Evolutionary conservation across 2,888 invertebrate species (phyloP).

Genomic region (Oscheius sp.): DNA sequence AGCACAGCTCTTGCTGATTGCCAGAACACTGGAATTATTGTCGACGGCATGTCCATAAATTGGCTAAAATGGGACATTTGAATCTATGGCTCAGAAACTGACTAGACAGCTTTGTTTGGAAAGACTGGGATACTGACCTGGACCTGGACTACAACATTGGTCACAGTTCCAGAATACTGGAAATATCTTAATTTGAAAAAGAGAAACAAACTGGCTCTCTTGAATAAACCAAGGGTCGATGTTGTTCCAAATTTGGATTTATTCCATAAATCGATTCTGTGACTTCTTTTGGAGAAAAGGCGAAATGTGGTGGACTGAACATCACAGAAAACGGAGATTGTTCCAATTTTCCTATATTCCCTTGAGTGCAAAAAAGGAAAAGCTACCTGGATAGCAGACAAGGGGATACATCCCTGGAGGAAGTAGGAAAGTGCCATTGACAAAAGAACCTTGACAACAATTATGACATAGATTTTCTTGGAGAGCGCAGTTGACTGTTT

Average conservation of each 20-base stretch:
- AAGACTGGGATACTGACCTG: conserved; percentile 58
- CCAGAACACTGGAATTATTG: conserved; percentile 57
- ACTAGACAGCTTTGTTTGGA: conserved; percentile 40
- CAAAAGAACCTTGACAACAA: conserved; percentile 50
- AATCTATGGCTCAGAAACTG: conserved; percentile 19
- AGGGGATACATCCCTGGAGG: conserved; percentile 57
- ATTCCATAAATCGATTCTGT: conserved; percentile 49
- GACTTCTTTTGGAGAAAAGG: conserved; percentile 55
- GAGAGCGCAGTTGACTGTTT: conserved; percentile 46
- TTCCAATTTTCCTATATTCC: conserved; percentile 45
- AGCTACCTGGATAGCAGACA: conserved; percentile 50
- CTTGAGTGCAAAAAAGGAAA: background rate
- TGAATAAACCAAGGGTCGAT: conserved; percentile 54
- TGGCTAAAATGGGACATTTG: conserved; percentile 36
- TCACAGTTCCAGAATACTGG: conserved; percentile 55
- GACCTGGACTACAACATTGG: conserved; percentile 49
- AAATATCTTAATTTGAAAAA: conserved; percentile 21
- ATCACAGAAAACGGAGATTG: conserved; percentile 58
- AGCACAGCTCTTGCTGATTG: conserved; percentile 47
- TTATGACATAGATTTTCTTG: conserved; percentile 56
- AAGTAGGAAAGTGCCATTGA: conserved; percentile 43
- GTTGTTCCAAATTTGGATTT: conserved; percentile 35
- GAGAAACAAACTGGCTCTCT: conserved; percentile 47
- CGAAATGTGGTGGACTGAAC: conserved; percentile 59
- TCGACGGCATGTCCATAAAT: conserved; percentile 49